phyloP scores from a whole-genome alignment of 1,140 invertebrate species.

The Agraylea sexmaculata region DNA sequence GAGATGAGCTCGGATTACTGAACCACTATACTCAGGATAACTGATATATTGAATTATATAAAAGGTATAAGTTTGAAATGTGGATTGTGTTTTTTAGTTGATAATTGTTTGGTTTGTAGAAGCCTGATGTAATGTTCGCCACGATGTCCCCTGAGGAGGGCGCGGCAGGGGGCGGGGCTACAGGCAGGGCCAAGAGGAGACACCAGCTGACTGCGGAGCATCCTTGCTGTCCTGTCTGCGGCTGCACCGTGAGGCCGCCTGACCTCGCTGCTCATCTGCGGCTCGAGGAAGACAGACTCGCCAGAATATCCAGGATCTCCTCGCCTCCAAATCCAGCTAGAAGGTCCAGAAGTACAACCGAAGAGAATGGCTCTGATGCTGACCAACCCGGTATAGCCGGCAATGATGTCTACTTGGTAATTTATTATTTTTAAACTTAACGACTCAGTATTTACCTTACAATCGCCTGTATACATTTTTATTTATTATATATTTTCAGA shows the following conservation, averaged over 20 bases:
- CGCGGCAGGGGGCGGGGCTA: neutral
- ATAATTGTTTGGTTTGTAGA: too few relatives aligned
- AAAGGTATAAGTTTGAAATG: too few relatives aligned
- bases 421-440: too few relatives aligned
- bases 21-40: too few relatives aligned
- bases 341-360: constrained; percentile 22
- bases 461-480: neutral
- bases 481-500: constrained; percentile 11
- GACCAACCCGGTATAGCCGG: constrained; percentile 33
- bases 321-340: constrained; percentile 26
- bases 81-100: too few relatives aligned
- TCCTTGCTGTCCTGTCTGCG: constrained; percentile 35
- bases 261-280: constrained; percentile 33
- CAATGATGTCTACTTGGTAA: constrained; percentile 36
- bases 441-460: neutral
- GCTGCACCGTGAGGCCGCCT: constrained; percentile 31
- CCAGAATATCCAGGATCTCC: constrained; percentile 20
- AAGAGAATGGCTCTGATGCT: constrained; percentile 26
- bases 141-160: too few relatives aligned
- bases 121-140: too few relatives aligned
- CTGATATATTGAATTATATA: too few relatives aligned
- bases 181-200: constrained; percentile 3
- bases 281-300: constrained; percentile 33
- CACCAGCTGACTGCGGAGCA: constrained; percentile 20
- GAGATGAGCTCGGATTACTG: too few relatives aligned